Conservation (phyloP, 2,113 vertebrate genomes). For the Bufo gargarizans region DNA sequence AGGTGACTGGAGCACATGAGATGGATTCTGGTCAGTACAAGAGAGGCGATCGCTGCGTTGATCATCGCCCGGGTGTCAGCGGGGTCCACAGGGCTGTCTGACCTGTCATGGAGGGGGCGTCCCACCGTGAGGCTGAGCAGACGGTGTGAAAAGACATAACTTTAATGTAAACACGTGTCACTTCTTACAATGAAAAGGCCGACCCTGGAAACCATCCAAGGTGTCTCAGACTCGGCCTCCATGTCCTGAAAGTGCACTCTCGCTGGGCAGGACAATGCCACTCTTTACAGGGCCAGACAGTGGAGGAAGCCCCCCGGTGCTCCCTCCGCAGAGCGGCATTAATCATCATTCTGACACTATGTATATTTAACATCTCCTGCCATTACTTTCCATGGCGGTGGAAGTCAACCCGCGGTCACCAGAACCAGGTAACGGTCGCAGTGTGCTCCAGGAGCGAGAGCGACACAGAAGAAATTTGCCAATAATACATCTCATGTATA, state of each 20-base stretch:
- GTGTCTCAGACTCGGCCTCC: not conserved
- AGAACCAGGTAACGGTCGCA: not conserved
- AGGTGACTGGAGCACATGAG: not conserved
- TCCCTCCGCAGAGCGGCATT: slow-evolving; percentile 16
- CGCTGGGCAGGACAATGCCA: slow-evolving; percentile 26
- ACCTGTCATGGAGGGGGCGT: not conserved
- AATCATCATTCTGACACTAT: slow-evolving; percentile 46
- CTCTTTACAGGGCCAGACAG: slow-evolving; percentile 25
- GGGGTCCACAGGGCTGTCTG: not conserved
- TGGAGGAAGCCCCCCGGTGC: slow-evolving; percentile 8
- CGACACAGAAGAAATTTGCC: not conserved
- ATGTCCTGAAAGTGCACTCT: not conserved
- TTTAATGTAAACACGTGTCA: slow-evolving; percentile 34
- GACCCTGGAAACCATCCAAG: slow-evolving; percentile 32
- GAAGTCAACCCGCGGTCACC: not conserved
- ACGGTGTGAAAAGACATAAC: slow-evolving; percentile 22
- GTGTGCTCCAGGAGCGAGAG: not conserved
- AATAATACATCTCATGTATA: too few relatives aligned
- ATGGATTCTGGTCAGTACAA: not conserved
- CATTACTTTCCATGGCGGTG: not conserved
- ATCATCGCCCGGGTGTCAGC: not conserved
- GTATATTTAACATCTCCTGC: slow-evolving; percentile 28
- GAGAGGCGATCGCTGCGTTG: not conserved
- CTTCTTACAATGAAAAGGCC: slow-evolving; percentile 20
- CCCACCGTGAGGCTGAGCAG: not conserved